These are phyloP conservation scores for Tuta absoluta DNA, from an alignment of 2,888 invertebrate genomes.

Conservation along the genomic window DNA sequence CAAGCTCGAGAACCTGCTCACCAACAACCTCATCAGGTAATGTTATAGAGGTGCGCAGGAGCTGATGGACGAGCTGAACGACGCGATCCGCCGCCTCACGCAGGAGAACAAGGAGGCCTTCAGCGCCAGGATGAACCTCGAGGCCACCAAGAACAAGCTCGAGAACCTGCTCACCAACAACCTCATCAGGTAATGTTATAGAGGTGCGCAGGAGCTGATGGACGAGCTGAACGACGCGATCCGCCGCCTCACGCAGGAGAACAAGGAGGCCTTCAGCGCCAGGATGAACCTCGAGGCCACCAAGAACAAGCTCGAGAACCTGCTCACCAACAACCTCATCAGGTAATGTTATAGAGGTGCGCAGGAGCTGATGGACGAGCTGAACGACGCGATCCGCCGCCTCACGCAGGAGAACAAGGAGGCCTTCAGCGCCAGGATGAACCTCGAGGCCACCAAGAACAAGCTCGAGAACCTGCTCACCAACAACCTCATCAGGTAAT, in stretches of 20 bases:
- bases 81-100: conserved; percentile 94
- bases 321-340: conserved; percentile 97
- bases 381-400: conserved; percentile 96
- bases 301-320: conserved; percentile 97
- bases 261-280: conserved; percentile 96
- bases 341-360: conserved; percentile 60
- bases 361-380: conserved; percentile 91
- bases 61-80: conserved; percentile 94
- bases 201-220: conserved; percentile 85
- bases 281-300: conserved; percentile 98
- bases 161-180: conserved; percentile 98
- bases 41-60: conserved; percentile 72
- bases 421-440: conserved; percentile 96
- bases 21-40: conserved; percentile 94
- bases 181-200: conserved; percentile 84
- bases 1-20: conserved; percentile 96
- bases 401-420: conserved; percentile 97
- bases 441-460: conserved; percentile 97
- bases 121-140: conserved; percentile 95
- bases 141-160: conserved; percentile 97
- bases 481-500: conserved; percentile 92
- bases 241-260: conserved; percentile 93
- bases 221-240: conserved; percentile 97
- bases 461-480: conserved; percentile 97
- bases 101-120: conserved; percentile 98